Evolutionary conservation across 2,797 vertebrate genomes (phyloP), one percentile per base, ranked within the genome.

Genomic region (Peromyscus aztecus): DNA sequence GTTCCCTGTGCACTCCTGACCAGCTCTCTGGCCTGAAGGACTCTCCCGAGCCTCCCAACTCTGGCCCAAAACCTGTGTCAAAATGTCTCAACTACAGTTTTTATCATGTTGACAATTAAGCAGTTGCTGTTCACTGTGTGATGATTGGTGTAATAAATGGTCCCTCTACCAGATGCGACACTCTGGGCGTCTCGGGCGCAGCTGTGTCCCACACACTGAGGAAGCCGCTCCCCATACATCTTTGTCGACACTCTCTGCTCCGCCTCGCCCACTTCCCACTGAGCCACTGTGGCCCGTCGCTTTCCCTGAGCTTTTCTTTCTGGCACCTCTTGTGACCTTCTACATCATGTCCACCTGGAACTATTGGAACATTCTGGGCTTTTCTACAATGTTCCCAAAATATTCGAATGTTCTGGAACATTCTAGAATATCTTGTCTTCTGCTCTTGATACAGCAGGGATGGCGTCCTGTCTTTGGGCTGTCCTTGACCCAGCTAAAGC

Each of bases 141-240:
- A 96, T 96, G 97, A 97, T 84, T 97, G 95, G 92, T 98, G 95
- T 97, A 97, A 98, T 94, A 96, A 96, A 98, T 96, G 95, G 94
- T 92, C 94, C 90, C 85, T 57, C 94, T 89, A 75, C 95, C 96
- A 97, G 93, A 97, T 94, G 97, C 4, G 78, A 92, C 19, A n/a
- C 9, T 0, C 76, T 24, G 76, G 91, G 97, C 82, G 16, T 69
- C 97, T 76, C 10, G 0, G 94, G 94, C 96, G 59, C 97, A 98
- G 97, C 97, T 97, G 97, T 52, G 94, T 90, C 97, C 92, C 97
- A 97, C 96, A 96, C 94, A 88, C 88, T 40, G 34, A 88, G 92
- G 90, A 85, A 86, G 92, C 97, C 76, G 92, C 78, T 84, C 55
- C 49, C 90, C 63, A 86, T 95, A 83, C 92, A 80, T 97, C 96